A percentile compares a stretch with the other conserved stretches of the same genome.
Evolutionary conservation across 1,140 invertebrate species (phyloP).

Genomic region (Pygmarrhopalites habei): DNA sequence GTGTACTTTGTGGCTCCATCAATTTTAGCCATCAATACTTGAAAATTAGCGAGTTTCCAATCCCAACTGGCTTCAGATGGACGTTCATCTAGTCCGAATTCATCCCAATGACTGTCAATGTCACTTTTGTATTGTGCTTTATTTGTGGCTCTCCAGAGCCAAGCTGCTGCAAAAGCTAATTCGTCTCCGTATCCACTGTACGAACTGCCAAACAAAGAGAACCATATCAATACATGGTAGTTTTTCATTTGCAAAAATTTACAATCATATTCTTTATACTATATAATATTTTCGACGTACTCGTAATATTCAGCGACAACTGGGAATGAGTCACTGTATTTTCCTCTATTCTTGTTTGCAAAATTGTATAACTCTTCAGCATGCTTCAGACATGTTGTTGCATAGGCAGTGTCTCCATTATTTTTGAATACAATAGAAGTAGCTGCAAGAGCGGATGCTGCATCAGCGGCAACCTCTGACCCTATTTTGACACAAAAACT

Average conservation of each 20-base stretch:
- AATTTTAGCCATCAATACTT: slow-evolving; percentile 45
- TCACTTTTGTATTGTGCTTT: slow-evolving; percentile 50
- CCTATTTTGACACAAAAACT: slow-evolving; percentile 35
- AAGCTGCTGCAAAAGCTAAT: slow-evolving; percentile 55
- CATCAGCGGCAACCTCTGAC: slow-evolving; percentile 45
- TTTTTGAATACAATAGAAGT: slow-evolving; percentile 43
- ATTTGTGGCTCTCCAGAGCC: slow-evolving; percentile 56
- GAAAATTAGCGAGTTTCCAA: slow-evolving; percentile 53
- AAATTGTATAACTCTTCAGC: slow-evolving; percentile 45
- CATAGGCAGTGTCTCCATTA: slow-evolving; percentile 38
- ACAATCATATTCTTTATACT: neutral
- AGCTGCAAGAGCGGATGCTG: slow-evolving; percentile 45
- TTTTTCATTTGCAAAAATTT: neutral
- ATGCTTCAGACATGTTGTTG: slow-evolving; percentile 38
- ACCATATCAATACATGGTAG: neutral
- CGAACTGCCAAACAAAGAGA: slow-evolving; percentile 38
- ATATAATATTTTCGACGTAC: neutral
- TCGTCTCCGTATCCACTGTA: slow-evolving; percentile 55
- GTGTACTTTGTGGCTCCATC: slow-evolving; percentile 21
- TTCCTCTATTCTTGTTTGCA: slow-evolving; percentile 43
- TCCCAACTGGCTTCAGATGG: slow-evolving; percentile 54
- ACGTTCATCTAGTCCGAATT: slow-evolving; percentile 48
- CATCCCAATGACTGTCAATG: slow-evolving; percentile 49
- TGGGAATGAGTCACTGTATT: slow-evolving; percentile 43
- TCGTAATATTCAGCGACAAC: slow-evolving; percentile 37